Evolutionary conservation across 2,113 vertebrate genomes (phyloP).

Genomic region (Osmerus eperlanus): DNA sequence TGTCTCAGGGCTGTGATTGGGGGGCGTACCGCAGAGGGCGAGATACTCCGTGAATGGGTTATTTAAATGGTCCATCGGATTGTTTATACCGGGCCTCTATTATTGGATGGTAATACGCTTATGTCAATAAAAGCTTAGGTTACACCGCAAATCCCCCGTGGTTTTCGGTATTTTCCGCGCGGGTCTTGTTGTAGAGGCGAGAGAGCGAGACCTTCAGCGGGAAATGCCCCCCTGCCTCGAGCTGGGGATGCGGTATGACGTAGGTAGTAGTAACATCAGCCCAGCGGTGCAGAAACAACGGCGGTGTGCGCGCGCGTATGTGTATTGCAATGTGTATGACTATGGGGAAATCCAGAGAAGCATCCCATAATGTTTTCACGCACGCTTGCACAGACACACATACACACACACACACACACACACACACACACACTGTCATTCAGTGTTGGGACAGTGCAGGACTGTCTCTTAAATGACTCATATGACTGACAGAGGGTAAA

Average conservation of each 20-base stretch:
- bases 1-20: too few species aligned
- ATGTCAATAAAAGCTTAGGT: too few species aligned
- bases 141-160: conserved; percentile 7
- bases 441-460: too few species aligned
- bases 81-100: too few species aligned
- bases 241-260: conserved; percentile 50
- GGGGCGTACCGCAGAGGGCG: too few species aligned
- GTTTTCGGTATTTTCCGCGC: conserved; percentile 39
- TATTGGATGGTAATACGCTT: too few species aligned
- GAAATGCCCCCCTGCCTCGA: conserved; percentile 25
- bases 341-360: not conserved
- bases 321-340: not conserved
- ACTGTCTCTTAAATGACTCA: too few species aligned
- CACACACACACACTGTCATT: not conserved
- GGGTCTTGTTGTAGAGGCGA: conserved; percentile 17
- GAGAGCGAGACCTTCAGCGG: conserved; percentile 16
- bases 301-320: not conserved
- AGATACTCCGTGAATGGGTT: too few species aligned
- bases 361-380: not conserved
- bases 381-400: not conserved
- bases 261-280: conserved; percentile 50
- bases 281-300: conserved; percentile 24
- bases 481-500: too few species aligned
- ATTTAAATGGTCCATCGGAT: too few species aligned
- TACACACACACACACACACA: not conserved